Evolutionary conservation across 2,113 vertebrate genomes (phyloP).

Genomic region (Scolopax mira): DNA sequence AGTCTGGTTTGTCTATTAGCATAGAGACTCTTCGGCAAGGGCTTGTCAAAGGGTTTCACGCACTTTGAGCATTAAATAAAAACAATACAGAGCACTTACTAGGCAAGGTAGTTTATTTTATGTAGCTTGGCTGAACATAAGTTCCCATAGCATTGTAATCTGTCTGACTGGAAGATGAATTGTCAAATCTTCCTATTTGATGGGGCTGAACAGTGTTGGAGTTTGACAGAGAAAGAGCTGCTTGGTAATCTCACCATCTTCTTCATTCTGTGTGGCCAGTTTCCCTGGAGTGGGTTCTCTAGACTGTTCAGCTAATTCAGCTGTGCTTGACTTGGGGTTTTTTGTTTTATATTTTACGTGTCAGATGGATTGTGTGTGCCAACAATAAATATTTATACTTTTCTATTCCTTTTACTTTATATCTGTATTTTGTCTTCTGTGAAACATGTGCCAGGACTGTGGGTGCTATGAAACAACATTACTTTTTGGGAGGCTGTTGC

Average conservation of each 20-base stretch:
- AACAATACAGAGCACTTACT: not conserved
- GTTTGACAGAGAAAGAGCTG: not conserved
- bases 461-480: slow-evolving; percentile 16
- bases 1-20: not conserved
- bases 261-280: not conserved
- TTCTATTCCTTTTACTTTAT: not conserved
- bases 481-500: not conserved
- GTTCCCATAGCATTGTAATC: not conserved
- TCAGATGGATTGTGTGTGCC: not conserved
- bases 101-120: not conserved
- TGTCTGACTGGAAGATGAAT: not conserved
- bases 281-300: not conserved
- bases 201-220: not conserved
- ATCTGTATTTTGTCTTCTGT: slow-evolving; percentile 29
- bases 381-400: slow-evolving; percentile 50
- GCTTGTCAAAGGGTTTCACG: not conserved
- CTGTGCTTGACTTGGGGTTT: not conserved
- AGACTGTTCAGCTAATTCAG: not conserved
- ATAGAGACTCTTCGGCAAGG: not conserved
- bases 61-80: not conserved
- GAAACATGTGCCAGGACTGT: not conserved
- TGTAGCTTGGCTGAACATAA: not conserved
- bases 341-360: not conserved
- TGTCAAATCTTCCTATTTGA: not conserved
- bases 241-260: not conserved